Base-by-base conservation (phyloP, 1,140 invertebrate genomes). In the Choristoneura fumiferana region DNA sequence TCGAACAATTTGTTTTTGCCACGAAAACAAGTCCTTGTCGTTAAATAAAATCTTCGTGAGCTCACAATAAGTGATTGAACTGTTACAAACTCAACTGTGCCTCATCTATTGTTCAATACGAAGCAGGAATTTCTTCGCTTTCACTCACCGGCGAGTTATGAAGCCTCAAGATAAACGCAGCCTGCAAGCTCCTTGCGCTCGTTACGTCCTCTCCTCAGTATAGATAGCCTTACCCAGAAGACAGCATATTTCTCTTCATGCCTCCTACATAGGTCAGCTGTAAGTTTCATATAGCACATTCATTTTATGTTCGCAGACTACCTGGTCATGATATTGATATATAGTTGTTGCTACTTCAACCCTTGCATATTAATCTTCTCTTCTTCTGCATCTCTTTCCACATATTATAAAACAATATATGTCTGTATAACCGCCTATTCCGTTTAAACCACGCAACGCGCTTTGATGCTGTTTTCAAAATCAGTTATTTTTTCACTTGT, bases 91-190 rank as follows among this genome's bases (percentile, higher is more conserved):
- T 17, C 12, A n/a, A 18, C 22, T 49, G 43, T 49, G 43, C 43
- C 52, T 34, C 13, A 34, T 12, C 58, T 64, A 67, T 72, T 69
- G 73, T 73, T 56, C 61, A 67, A 60, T 69, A 64, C 52, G 62
- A 65, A 56, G 56, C 45, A 49, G 63, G 63, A 72, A 76, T 76
- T 72, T 62, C 58, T 68, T 54, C 53, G 69, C 69, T 73, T 73
- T 74, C 69, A 69, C 64, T 57, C 37, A 54, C 43, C 40, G 13
- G 54, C 60, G 54, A 68, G 69, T 72, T 74, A 74, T 72, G 69
- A 74, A 68, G 55, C 57, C 53, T 14, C 29, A 39, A 64, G 63
- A 71, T 73, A 73, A 76, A 76, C 67, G 68, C 70, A 69, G 62
- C 60, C 59, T 53, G 61, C 65, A 43, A 58, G 49, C 54, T 49